Conservation (phyloP, 1,140 invertebrate species). For the Drosophila ironensis region DNA sequence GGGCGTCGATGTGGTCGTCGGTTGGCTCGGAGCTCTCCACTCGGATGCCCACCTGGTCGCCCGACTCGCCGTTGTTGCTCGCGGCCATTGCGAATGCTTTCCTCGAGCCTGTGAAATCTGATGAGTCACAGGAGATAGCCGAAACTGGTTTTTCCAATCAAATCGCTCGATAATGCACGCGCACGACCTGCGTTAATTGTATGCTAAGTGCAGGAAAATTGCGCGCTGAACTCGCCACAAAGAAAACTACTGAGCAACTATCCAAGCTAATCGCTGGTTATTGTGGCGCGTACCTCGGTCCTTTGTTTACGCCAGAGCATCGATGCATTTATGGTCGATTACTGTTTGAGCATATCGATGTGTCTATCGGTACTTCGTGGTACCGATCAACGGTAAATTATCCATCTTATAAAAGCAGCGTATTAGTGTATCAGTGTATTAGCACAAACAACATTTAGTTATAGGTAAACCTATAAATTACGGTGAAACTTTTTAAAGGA, state of each 20-base stretch:
- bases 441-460: no score
- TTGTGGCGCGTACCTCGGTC: conserved; percentile 1
- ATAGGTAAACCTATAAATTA: no score
- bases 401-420: no score
- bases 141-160: conserved; percentile 27
- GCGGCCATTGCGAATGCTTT: conserved; percentile 58
- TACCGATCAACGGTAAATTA: no score
- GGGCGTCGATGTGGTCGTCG: conserved; percentile 66
- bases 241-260: conserved; percentile 31
- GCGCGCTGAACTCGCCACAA: conserved; percentile 22
- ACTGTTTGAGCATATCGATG: no score
- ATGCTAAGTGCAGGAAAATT: neutral
- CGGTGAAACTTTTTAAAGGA: no score
- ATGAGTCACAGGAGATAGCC: conserved; percentile 53
- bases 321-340: no score
- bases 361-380: no score
- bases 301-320: neutral
- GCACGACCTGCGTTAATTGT: conserved; percentile 7
- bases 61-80: conserved; percentile 47
- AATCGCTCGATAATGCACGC: neutral
- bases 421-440: no score
- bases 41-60: conserved; percentile 66
- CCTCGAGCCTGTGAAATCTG: conserved; percentile 41
- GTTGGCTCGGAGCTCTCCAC: conserved; percentile 40
- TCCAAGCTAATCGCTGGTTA: neutral